Percentiles rank a stretch among this genome's conserved stretches.
Evolutionary conservation across 2,888 invertebrate genomes (phyloP).

Genomic region (Melieria crassipennis): DNA sequence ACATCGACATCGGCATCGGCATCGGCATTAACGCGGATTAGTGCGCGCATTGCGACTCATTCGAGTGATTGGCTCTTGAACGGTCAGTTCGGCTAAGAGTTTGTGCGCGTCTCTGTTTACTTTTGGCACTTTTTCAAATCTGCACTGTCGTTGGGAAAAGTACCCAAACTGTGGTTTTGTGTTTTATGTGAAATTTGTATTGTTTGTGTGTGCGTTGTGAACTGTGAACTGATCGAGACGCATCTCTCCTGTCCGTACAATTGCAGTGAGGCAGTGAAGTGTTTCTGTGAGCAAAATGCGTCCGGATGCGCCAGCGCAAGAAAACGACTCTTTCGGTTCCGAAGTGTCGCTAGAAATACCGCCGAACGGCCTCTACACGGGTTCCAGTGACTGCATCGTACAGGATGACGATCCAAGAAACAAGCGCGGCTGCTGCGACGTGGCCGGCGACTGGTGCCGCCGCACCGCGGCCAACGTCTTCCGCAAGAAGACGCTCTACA

Average conservation of each 20-base stretch:
- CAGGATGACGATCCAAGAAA: slow-evolving; percentile 63
- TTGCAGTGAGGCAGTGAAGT: not conserved
- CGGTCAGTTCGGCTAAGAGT: too few species aligned
- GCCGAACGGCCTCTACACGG: slow-evolving; percentile 59
- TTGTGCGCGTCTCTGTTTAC: too few species aligned
- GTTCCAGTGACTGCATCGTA: slow-evolving; percentile 66
- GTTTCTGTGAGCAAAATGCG: not conserved
- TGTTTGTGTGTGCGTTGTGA: slow-evolving; percentile 2
- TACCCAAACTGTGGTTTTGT: not conserved
- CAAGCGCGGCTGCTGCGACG: slow-evolving; percentile 48
- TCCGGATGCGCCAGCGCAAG: not conserved
- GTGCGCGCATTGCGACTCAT: too few species aligned
- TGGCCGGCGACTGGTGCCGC: slow-evolving; percentile 50
- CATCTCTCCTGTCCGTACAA: not conserved
- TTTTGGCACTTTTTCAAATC: too few species aligned
- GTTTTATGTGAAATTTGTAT: not conserved
- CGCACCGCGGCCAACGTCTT: slow-evolving; percentile 68
- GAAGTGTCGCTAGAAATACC: slow-evolving; percentile 63
- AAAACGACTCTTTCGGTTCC: slow-evolving; percentile 47
- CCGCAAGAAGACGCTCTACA: slow-evolving; percentile 78
- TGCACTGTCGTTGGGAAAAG: too few species aligned
- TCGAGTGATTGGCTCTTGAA: too few species aligned
- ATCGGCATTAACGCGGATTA: too few species aligned
- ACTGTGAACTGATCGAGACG: not conserved
- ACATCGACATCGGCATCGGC: too few species aligned